Base-by-base conservation (phyloP, 2,113 vertebrate genomes). In the Varanus komodoensis region DNA sequence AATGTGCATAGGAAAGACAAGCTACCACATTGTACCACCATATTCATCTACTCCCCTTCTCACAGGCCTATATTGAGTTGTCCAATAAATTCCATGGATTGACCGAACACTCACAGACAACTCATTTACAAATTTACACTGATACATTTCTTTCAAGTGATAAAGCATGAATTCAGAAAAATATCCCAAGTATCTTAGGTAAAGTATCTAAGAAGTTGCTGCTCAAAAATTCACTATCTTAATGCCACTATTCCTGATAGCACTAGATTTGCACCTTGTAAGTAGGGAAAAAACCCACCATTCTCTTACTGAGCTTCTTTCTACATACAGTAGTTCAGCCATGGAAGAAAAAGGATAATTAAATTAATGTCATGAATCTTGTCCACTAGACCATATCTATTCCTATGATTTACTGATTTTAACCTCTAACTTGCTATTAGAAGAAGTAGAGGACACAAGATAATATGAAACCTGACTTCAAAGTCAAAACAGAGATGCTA, bases 311-410 rank as follows among this genome's bases (percentile, higher is more conserved):
- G 90, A 93, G 84, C 88, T 92, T 44, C 89, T 32, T 6, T 52
- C 57, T 1, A 0, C 15, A 50, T 44, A 44, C 38, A 44, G 38
- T 4, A 25, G 75, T 38, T 73, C 90, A 87, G 86, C 84, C 87
- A 89, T 83, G 78, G 68, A 85, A 67, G 87, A 67, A 89, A 93
- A 86, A 86, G 89, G 87, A 93, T 92, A 81, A 94, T 91, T 71
- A 94, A 92, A 50, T 75, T 61, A 64, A 87, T 92, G 88, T 86
- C 74, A 54, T 89, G 87, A 95, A 92, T 38, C 87, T 90, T 92
- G 89, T 90, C 85, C 88, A 94, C 77, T 87, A 92, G 89, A 92
- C 92, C 91, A 88, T 75, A 52, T 6, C 48, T 82, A 82, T 88
- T 91, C 89, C 91, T 79, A 89, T 92, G 91, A 91, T 86, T 87